Conservation (phyloP, 1,140 invertebrate genomes). For the Conopomorpha cramerella region DNA sequence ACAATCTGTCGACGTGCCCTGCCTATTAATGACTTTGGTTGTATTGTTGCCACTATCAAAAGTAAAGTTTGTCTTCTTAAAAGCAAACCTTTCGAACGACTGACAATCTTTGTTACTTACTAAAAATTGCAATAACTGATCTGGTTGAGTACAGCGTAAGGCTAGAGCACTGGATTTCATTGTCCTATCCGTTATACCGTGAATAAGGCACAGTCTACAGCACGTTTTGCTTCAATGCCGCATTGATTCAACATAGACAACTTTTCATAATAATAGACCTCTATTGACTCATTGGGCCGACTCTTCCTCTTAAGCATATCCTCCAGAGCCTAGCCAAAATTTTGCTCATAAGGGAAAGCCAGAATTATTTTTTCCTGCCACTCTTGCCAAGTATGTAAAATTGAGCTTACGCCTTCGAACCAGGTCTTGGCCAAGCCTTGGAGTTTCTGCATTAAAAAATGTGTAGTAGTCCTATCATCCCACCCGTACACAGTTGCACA, state of each 20-base stretch:
- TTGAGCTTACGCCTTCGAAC: neutral
- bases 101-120: neutral
- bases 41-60: neutral
- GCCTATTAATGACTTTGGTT: neutral
- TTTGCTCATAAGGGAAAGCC: neutral
- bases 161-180: neutral
- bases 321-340: too few relatives aligned
- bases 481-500: too few relatives aligned
- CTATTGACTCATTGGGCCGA: slow-evolving; percentile 1
- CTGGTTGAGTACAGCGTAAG: slow-evolving; percentile 1
- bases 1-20: neutral
- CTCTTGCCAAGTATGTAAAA: too few relatives aligned
- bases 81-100: neutral
- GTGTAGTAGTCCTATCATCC: too few relatives aligned
- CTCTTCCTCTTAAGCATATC: slow-evolving; percentile 1
- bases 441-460: too few relatives aligned
- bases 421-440: too few relatives aligned
- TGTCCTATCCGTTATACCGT: too few relatives aligned
- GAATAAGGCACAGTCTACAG: slow-evolving; percentile 4
- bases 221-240: neutral
- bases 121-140: slow-evolving; percentile 2
- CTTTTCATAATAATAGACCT: neutral
- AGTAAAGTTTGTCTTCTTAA: neutral
- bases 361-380: neutral
- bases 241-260: too few relatives aligned